A percentile compares a stretch with the other conserved stretches of the same genome.
phyloP scores from a whole-genome alignment of 2,888 invertebrate genomes.

The Caenorhabditis parvicauda region DNA sequence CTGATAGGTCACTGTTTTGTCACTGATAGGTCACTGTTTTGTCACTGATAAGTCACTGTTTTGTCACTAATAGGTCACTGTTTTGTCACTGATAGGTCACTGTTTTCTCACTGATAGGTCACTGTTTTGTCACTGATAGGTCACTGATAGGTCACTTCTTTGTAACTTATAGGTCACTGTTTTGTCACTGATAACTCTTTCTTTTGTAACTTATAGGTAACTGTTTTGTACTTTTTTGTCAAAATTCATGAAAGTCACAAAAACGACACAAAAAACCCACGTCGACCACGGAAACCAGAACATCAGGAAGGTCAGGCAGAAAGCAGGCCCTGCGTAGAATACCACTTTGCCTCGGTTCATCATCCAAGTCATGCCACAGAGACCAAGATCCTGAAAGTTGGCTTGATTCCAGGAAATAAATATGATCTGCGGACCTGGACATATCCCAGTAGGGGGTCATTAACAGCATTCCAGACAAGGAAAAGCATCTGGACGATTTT shows the following conservation, averaged over 20 bases:
- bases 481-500: constrained; percentile 39
- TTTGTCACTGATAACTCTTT: too few species aligned
- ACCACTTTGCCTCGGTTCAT: constrained; percentile 56
- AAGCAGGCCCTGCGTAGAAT: constrained; percentile 64
- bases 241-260: too few species aligned
- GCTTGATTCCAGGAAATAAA: neutral
- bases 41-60: too few species aligned
- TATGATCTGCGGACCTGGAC: constrained; percentile 26
- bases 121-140: too few species aligned
- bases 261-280: constrained; percentile 31
- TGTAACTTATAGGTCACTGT: too few species aligned
- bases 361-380: constrained; percentile 47
- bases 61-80: too few species aligned
- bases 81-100: neutral
- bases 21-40: too few species aligned
- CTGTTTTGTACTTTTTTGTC: too few species aligned
- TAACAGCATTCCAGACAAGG: constrained; percentile 47
- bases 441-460: constrained; percentile 48
- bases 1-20: too few species aligned
- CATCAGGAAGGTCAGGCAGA: constrained; percentile 63
- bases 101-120: neutral
- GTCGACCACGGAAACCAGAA: constrained; percentile 64
- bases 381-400: constrained; percentile 39
- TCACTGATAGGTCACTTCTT: too few species aligned
- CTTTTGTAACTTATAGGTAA: too few species aligned